phyloP scores from a whole-genome alignment of 2,113 vertebrate species.

The Rhea americana region DNA sequence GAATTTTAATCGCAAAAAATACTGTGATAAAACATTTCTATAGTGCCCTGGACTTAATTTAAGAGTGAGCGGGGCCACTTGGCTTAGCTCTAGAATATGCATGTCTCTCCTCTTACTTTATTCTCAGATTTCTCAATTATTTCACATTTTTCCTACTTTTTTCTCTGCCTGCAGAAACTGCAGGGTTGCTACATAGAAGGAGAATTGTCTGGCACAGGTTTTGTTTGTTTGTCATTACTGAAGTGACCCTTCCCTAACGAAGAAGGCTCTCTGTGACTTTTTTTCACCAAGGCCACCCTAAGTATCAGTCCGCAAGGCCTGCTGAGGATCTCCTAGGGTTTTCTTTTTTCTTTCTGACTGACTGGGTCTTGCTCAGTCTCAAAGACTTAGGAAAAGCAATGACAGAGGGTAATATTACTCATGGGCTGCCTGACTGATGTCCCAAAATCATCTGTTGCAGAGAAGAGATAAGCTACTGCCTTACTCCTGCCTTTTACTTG shows the following conservation, averaged over 20 bases:
- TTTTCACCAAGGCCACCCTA: not conserved
- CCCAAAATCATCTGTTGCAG: not conserved
- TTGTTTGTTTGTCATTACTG: not conserved
- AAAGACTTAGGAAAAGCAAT: not conserved
- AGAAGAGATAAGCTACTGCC: not conserved
- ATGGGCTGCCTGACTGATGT: not conserved
- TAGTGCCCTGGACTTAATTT: not conserved
- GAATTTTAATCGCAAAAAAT: not conserved
- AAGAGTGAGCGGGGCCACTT: not conserved
- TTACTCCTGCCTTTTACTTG: not conserved
- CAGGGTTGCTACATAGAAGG: not conserved
- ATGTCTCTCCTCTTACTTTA: not conserved
- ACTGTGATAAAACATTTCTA: not conserved
- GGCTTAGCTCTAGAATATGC: not conserved
- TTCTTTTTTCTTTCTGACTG: not conserved
- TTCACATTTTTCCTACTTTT: not conserved
- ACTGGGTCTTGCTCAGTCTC: not conserved
- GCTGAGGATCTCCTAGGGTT: not conserved
- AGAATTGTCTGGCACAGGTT: not conserved
- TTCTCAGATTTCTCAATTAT: not conserved
- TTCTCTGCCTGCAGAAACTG: not conserved
- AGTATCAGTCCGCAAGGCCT: not conserved
- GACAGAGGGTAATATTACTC: not conserved
- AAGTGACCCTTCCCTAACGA: not conserved
- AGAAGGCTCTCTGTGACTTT: not conserved